phyloP scores from a whole-genome alignment of 2,888 invertebrate genomes.

The Mycalesis mineus region DNA sequence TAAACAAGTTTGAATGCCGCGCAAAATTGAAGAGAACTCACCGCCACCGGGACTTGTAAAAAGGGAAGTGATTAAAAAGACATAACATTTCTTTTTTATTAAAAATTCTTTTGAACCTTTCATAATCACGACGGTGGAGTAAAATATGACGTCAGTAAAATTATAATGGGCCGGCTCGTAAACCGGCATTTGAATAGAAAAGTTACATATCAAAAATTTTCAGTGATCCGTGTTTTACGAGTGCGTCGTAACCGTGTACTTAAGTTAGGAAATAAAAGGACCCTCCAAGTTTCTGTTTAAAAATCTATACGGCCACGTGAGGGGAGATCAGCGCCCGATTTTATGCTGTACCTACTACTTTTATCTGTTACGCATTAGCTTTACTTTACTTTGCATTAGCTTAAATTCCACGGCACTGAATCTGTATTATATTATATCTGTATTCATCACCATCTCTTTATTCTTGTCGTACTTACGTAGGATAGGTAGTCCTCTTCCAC shows the following conservation, averaged over 20 bases:
- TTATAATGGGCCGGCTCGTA: constrained; percentile 72
- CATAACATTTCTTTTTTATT: constrained; percentile 61
- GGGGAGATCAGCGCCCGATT: constrained; percentile 40
- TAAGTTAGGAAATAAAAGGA: constrained; percentile 65
- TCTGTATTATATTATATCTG: no score
- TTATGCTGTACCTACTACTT: constrained; percentile 17
- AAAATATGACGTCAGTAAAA: constrained; percentile 74
- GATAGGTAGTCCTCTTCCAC: no score
- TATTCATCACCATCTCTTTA: no score
- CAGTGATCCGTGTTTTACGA: constrained; percentile 78
- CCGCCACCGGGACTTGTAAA: constrained; percentile 37
- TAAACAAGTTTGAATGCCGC: constrained; percentile 45
- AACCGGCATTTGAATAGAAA: constrained; percentile 75
- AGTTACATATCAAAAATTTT: constrained; percentile 78
- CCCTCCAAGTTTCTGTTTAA: constrained; percentile 59
- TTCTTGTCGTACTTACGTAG: no score
- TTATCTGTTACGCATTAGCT: background rate
- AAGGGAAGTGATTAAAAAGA: constrained; percentile 74
- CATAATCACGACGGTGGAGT: constrained; percentile 63
- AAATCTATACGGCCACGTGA: constrained; percentile 53
- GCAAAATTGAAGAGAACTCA: constrained; percentile 46
- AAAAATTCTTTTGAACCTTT: constrained; percentile 68
- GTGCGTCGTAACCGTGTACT: constrained; percentile 75
- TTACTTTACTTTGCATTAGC: constrained; percentile 1
- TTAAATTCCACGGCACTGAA: no score